These are phyloP conservation scores for Hololepta plana DNA, from an alignment of 2,888 invertebrate genomes.

Conservation along the genomic window DNA sequence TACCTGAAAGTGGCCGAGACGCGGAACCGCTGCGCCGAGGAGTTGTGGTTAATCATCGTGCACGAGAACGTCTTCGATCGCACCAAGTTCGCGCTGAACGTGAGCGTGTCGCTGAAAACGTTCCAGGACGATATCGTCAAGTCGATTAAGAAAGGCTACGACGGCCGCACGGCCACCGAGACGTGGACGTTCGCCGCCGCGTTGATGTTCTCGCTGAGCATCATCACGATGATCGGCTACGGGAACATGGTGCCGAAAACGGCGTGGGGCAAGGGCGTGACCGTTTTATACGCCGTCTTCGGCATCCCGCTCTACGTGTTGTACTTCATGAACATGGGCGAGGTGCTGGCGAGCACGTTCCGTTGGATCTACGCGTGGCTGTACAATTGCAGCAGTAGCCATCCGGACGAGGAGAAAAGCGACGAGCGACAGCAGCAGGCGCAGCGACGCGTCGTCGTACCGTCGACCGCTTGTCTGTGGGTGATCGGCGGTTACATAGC, in stretches of 20 bases:
- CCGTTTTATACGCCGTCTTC: slow-evolving; percentile 71
- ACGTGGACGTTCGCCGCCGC: slow-evolving; percentile 80
- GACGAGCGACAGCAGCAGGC: slow-evolving; percentile 32
- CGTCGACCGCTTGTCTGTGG: slow-evolving; percentile 78
- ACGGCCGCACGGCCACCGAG: slow-evolving; percentile 45
- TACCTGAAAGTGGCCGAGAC: slow-evolving; percentile 32
- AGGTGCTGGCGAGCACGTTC: slow-evolving; percentile 65
- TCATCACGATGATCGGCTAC: slow-evolving; percentile 86
- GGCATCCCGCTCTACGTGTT: slow-evolving; percentile 76
- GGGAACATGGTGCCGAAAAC: slow-evolving; percentile 74
- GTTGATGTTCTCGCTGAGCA: slow-evolving; percentile 72
- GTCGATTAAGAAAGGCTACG: slow-evolving; percentile 47
- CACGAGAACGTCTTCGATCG: slow-evolving; percentile 46
- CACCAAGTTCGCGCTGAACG: slow-evolving; percentile 39
- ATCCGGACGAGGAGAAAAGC: slow-evolving; percentile 26
- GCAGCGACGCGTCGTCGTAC: slow-evolving; percentile 59
- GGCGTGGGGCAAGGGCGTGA: slow-evolving; percentile 64
- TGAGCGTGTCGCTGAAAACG: slow-evolving; percentile 38
- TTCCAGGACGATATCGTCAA: slow-evolving; percentile 52
- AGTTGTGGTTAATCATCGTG: slow-evolving; percentile 48
- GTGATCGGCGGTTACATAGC: slow-evolving; percentile 70
- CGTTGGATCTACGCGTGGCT: slow-evolving; percentile 61
- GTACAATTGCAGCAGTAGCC: slow-evolving; percentile 52
- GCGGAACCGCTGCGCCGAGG: slow-evolving; percentile 37
- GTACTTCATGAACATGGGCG: slow-evolving; percentile 81